Evolutionary conservation across 2,797 vertebrate genomes (phyloP).

Genomic region (Kryptolebias ocellatus): DNA sequence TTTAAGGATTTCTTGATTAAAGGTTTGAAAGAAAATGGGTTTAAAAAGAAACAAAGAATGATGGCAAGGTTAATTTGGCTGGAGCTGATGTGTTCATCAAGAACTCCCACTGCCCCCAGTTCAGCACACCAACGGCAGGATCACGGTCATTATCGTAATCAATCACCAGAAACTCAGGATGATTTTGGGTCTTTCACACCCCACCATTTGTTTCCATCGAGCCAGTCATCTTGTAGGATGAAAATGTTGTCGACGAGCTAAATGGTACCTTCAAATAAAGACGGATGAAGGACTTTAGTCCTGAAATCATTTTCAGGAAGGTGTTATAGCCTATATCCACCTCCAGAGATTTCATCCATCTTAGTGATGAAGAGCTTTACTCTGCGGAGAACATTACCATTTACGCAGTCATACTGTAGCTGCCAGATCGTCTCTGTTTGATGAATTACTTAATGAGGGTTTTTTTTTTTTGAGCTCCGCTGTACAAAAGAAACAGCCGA

Average conservation of each 20-base stretch:
- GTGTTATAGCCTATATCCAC: slow-evolving; percentile 5
- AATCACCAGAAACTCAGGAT: slow-evolving; percentile 37
- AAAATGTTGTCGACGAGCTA: neutral
- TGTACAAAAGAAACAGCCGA: neutral
- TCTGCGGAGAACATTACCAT: slow-evolving; percentile 47
- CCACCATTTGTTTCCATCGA: slow-evolving; percentile 6
- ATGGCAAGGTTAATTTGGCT: neutral
- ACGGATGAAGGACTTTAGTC: slow-evolving; percentile 4
- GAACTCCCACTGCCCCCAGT: neutral
- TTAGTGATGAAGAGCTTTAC: slow-evolving; percentile 41
- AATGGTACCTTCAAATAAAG: neutral
- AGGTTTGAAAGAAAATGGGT: slow-evolving; percentile 10
- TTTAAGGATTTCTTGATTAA: neutral
- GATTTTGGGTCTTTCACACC: slow-evolving; percentile 35
- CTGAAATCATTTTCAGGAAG: slow-evolving; percentile 3
- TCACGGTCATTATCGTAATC: slow-evolving; percentile 42
- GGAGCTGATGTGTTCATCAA: slow-evolving; percentile 13
- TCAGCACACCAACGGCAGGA: neutral
- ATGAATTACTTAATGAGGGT: slow-evolving; percentile 32
- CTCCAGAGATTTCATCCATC: slow-evolving; percentile 45
- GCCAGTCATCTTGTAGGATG: neutral
- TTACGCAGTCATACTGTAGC: slow-evolving; percentile 41
- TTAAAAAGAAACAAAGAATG: neutral
- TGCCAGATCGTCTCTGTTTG: slow-evolving; percentile 25
- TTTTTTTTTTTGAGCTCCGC: slow-evolving; percentile 5